Base-by-base conservation (phyloP, 2,797 vertebrate genomes). In the Carduelis carduelis region DNA sequence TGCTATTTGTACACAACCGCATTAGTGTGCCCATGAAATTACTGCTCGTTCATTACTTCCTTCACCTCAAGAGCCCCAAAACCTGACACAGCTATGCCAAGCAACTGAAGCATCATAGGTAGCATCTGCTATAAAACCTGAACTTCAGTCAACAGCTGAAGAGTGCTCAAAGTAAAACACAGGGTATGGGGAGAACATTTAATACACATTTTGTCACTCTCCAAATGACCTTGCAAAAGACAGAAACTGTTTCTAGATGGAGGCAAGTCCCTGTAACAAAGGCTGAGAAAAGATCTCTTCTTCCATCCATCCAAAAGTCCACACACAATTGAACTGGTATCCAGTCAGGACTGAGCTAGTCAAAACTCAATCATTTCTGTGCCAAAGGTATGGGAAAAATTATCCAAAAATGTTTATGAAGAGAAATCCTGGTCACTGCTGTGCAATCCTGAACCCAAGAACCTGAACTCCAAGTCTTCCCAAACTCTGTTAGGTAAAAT, bases 241-340 rank as follows among this genome's bases (percentile, higher is more conserved):
- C 27, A 71, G 15, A 60, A 55, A 30, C 15, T 44, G 5, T 1
- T 89, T 80, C 71, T 47, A 90, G 41, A 57, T 3, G 6, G 17
- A 63, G 28, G 11, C 26, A 85, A 57, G 55, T 21, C 19, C 22
- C n/a, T 50, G 32, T 6, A 89, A 68, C 5, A 30, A 68, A 66
- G 23, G 44, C 26, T 64, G 30, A 78, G 65, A 53, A 83, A 68
- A 81, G 20, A 46, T 15, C 17, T 75, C 60, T n/a, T 83, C 39
- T 22, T 91, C 79, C 32, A 49, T 28, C 28, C 32, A 70, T 47
- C 63, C 12, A 77, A n/a, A 52, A 87, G 17, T 50, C 35, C 50
- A 50, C 0, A 2, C 17, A 11, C 9, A 90, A 81, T 3, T 7
- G 21, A 68, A 12, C 0, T 41, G 10, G 8, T 43, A 77, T 9